Evolutionary conservation across 2,113 vertebrate species (phyloP), one percentile per base, ranked within the genome.

Genomic region (Eolophus roseicapilla): DNA sequence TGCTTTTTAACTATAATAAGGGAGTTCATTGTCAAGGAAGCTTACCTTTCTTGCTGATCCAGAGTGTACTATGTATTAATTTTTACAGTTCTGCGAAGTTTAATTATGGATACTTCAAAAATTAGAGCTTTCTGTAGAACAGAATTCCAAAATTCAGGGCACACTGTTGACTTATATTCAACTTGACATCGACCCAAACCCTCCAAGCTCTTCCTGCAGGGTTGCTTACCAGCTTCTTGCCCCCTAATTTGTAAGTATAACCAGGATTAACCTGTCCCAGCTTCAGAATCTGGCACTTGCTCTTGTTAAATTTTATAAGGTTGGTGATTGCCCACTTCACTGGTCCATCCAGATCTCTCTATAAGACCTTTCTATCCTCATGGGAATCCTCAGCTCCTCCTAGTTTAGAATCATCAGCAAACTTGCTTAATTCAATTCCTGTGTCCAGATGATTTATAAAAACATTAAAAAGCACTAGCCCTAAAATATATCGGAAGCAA

Each of bases 171-270:
- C 8, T 47, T 16, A 3, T 17, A 6, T 21, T 59, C 21, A 64
- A 17, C 1, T 44, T 39, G 7, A 10, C 17, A 20, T 31, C 16
- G 35, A 11, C 13, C 15, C 23, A 81, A 39, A 50, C 11, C 4
- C 7, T 2, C 14, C 5, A 8, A 35, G 35, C 10, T 69, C 33
- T 50, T 64, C 52, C 37, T 57, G 33, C 13, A 10, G 25, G 19
- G 35, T 6, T 79, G 11, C 11, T 57, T 7, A 76, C 25, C 11
- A 39, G 3, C 6, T 17, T 53, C 44, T 80, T 10, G 8, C 31
- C 7, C 5, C 29, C 24, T 16, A n/a, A 0, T 65, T 47, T 52
- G 10, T 37, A 24, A 0, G 1, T 16, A 18, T 14, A 73, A 39
- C 6, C 52, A 41, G 39, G 8, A 81, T 67, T 71, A 63, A 6